Percentiles rank a stretch among this genome's conserved stretches.
Conservation (phyloP, 2,797 vertebrate species). For the Xenopus petersii region DNA sequence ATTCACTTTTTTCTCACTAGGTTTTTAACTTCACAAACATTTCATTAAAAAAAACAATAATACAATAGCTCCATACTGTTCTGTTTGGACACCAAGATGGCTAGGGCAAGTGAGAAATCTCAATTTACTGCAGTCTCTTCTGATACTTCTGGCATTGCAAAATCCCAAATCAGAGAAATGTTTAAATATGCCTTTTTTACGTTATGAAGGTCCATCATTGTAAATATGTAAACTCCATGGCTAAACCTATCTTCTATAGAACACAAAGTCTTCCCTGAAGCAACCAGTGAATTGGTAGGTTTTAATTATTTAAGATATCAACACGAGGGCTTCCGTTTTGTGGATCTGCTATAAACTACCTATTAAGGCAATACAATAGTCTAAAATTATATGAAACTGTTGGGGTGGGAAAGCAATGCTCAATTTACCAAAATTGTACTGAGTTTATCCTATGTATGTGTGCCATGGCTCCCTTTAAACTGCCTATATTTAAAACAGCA, state of each 20-base stretch:
- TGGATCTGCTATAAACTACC: neutral
- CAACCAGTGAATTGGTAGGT: neutral
- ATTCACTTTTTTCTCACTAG: slow-evolving; percentile 4
- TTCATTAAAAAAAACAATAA: neutral
- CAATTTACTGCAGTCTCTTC: slow-evolving; percentile 5
- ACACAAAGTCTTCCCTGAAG: neutral
- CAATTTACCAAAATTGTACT: neutral
- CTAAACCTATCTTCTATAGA: neutral
- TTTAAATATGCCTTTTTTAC: neutral
- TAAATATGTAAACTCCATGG: slow-evolving; percentile 3
- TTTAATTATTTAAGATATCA: neutral
- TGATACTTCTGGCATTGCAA: neutral
- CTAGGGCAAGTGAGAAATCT: neutral
- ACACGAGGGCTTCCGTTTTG: neutral
- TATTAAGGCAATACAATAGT: neutral
- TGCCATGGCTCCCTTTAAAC: neutral
- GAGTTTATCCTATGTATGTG: neutral
- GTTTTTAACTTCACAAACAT: neutral
- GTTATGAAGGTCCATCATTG: neutral
- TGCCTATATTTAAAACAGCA: neutral
- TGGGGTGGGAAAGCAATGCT: neutral
- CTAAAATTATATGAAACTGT: neutral
- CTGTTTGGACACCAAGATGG: neutral
- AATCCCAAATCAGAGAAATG: neutral
- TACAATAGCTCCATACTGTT: no score